Conservation (phyloP, 2,888 invertebrate genomes). For the Spatulosminthurus flaviceps region DNA sequence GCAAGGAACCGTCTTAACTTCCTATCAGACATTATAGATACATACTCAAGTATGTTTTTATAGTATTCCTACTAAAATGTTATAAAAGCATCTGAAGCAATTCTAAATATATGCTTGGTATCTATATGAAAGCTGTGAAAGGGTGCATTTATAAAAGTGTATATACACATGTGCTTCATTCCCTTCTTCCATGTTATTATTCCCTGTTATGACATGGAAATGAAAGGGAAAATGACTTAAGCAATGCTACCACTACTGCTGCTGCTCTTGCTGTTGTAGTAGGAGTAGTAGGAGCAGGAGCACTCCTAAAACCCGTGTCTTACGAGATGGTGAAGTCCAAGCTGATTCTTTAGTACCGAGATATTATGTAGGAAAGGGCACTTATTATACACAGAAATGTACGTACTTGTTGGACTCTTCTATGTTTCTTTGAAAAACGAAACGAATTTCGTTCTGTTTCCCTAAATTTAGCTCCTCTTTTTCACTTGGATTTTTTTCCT, state of each 20-base stretch:
- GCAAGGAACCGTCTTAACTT: background rate
- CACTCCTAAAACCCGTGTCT: background rate
- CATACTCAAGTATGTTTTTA: background rate
- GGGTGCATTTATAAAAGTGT: background rate
- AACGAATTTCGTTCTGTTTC: background rate
- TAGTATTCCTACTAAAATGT: too few species aligned
- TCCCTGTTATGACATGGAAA: slow-evolving; percentile 7
- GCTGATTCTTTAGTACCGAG: too few species aligned
- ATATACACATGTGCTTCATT: background rate
- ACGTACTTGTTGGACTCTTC: background rate
- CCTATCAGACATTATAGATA: background rate
- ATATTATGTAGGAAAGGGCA: too few species aligned
- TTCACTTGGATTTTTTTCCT: slow-evolving; percentile 2
- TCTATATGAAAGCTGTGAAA: background rate
- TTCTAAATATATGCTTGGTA: too few species aligned
- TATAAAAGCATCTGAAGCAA: too few species aligned
- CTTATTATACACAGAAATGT: too few species aligned
- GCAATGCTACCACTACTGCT: too few species aligned
- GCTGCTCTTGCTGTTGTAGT: too few species aligned
- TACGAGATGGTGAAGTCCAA: too few species aligned
- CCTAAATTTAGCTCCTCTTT: slow-evolving; percentile 14
- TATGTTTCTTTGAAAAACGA: background rate
- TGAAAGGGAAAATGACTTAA: slow-evolving; percentile 3
- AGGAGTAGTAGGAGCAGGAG: background rate
- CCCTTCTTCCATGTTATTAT: background rate